Percentiles rank a stretch among this genome's conserved stretches.
These are phyloP conservation scores for Diloba caeruleocephala DNA, from an alignment of 2,888 invertebrate species.

Conservation along the genomic window DNA sequence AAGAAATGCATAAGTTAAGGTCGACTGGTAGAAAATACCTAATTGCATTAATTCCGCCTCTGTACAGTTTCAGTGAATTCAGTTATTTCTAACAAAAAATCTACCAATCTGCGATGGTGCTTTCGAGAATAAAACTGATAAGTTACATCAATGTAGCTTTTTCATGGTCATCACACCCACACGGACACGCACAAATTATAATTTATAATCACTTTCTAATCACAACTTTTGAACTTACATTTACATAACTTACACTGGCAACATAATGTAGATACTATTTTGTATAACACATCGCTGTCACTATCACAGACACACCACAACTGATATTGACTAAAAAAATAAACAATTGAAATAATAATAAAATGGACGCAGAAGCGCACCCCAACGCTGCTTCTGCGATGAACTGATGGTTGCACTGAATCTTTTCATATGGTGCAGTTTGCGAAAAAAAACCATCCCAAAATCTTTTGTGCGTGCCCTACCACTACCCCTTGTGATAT, in stretches of 20 bases:
- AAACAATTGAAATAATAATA: conserved; percentile 48
- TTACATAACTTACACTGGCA: not conserved
- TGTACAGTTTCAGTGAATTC: too few species aligned
- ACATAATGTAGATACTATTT: conserved; percentile 1
- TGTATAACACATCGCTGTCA: conserved; percentile 12
- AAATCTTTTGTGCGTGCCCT: conserved; percentile 85
- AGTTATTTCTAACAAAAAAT: too few species aligned
- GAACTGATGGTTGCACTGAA: conserved; percentile 72
- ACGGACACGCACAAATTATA: not conserved
- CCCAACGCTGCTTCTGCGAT: conserved; percentile 41
- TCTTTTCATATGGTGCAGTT: conserved; percentile 80
- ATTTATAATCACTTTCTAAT: not conserved
- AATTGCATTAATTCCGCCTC: too few species aligned
- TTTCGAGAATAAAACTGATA: conserved; percentile 1
- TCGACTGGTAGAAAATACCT: too few species aligned
- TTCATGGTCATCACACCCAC: not conserved
- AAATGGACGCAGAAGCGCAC: conserved; percentile 45
- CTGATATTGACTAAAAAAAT: conserved; percentile 35
- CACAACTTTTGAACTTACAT: conserved; percentile 20
- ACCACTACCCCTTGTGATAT: conserved; percentile 79
- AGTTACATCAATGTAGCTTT: not conserved
- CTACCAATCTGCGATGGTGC: not conserved
- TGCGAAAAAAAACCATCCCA: conserved; percentile 86
- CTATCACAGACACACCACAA: conserved; percentile 39
- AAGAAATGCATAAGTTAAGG: not conserved